phyloP scores from a whole-genome alignment of 2,888 invertebrate species.

The Subacronicta megacephala region DNA sequence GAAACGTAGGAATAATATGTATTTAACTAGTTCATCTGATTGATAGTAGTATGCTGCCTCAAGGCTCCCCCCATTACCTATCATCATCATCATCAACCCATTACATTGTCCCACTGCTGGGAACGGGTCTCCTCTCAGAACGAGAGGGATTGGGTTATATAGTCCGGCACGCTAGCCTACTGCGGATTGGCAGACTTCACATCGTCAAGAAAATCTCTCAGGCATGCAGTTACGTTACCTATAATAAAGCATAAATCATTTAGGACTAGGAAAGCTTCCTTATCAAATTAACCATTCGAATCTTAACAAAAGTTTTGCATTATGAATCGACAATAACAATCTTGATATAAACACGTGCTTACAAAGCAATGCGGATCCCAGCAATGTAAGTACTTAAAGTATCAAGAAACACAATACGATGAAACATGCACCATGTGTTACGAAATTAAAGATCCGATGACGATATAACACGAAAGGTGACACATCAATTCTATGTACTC shows the following conservation, averaged over 20 bases:
- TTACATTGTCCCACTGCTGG: too few relatives aligned
- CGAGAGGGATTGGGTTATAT: too few relatives aligned
- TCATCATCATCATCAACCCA: too few relatives aligned
- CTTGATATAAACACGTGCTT: not conserved
- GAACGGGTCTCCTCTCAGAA: too few relatives aligned
- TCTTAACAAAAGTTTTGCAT: too few relatives aligned
- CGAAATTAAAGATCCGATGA: not conserved
- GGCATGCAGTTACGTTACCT: slow-evolving; percentile 1
- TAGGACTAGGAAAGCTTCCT: not conserved
- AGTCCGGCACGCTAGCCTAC: too few relatives aligned
- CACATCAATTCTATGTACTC: slow-evolving; percentile 9
- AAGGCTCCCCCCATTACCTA: too few relatives aligned
- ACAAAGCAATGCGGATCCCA: not conserved
- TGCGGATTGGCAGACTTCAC: too few relatives aligned
- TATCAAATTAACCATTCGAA: too few relatives aligned
- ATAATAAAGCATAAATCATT: not conserved
- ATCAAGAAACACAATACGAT: not conserved
- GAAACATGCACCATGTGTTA: slow-evolving; percentile 1
- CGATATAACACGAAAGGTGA: slow-evolving; percentile 20
- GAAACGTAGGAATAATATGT: not conserved
- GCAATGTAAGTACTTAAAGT: not conserved
- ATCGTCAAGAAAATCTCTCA: too few relatives aligned
- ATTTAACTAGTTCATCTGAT: not conserved
- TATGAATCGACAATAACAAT: not conserved
- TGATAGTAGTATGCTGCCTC: too few relatives aligned